Evolutionary conservation across 1,140 invertebrate genomes (phyloP).

Genomic region (Rhyzopertha dominica): DNA sequence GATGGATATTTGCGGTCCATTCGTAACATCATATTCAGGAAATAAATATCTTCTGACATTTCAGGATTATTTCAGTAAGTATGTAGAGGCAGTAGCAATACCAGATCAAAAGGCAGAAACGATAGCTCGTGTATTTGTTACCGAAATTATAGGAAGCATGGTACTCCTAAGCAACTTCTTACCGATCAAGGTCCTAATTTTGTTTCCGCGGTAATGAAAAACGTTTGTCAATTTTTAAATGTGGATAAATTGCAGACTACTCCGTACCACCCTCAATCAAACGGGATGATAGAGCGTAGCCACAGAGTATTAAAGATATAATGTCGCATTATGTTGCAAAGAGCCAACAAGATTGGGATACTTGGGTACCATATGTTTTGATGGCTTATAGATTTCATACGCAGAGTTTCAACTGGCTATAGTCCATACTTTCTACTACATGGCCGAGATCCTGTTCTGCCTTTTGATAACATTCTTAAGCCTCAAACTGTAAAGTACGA

Average conservation of each 20-base stretch:
- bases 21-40: conserved; percentile 1
- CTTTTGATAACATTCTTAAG: not conserved
- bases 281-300: too few species aligned
- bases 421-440: conserved; percentile 11
- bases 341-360: conserved; percentile 8
- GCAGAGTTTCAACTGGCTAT: conserved; percentile 6
- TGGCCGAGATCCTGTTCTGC: conserved; percentile 4
- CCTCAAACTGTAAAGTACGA: not conserved
- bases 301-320: too few species aligned
- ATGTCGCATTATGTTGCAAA: conserved; percentile 1
- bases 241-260: too few species aligned
- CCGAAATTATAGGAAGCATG: too few species aligned
- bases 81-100: too few species aligned
- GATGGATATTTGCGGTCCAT: conserved; percentile 9
- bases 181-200: too few species aligned
- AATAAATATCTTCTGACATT: conserved; percentile 10
- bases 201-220: too few species aligned
- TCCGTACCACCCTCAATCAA: too few species aligned
- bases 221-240: too few species aligned
- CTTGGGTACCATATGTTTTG: conserved; percentile 5
- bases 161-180: too few species aligned
- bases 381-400: conserved; percentile 4
- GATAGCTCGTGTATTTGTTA: too few species aligned
- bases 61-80: conserved; percentile 11
- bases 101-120: too few species aligned